Conservation (phyloP, 2,113 vertebrate genomes). For the Ovis aries region ARS-UI_Ramb_v3.0 NC_056060.1:17563001-17563500, state of each 20-base stretch:
- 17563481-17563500: neutral
- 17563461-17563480: neutral
- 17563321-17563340: slow-evolving; percentile 12
- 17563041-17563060: neutral
- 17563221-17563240: neutral
- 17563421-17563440: neutral
- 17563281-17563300: neutral
- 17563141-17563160: neutral
- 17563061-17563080: neutral
- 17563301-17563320: neutral
- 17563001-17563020: slow-evolving; percentile 11
- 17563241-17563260: neutral
- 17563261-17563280: neutral
- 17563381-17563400: neutral
- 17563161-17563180: neutral
- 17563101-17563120: neutral
- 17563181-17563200: neutral
- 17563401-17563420: neutral
- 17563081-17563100: neutral
- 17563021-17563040: neutral
- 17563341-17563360: slow-evolving; percentile 4
- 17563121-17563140: neutral
- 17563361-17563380: slow-evolving; percentile 18
- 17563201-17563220: neutral
- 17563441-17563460: neutral